phyloP scores from a whole-genome alignment of 2,888 invertebrate genomes.

The Leucophenga maculata region DNA sequence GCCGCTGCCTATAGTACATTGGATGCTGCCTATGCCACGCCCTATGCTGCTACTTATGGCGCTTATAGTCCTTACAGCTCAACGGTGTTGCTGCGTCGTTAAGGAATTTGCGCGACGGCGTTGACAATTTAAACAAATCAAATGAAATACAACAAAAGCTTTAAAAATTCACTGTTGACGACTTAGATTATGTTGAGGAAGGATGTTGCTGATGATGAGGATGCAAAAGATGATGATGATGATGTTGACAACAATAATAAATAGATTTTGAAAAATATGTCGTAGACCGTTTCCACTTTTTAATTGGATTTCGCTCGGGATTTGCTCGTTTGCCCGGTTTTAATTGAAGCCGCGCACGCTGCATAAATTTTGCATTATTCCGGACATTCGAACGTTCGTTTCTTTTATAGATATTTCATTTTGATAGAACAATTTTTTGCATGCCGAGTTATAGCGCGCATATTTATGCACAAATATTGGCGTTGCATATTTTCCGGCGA shows the following conservation, averaged over 20 bases:
- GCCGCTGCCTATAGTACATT: slow-evolving; percentile 34
- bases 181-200: too few relatives aligned
- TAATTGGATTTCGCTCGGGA: slow-evolving; percentile 19
- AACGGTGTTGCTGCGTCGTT: slow-evolving; percentile 46
- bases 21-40: slow-evolving; percentile 59
- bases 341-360: slow-evolving; percentile 9
- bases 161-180: too few relatives aligned
- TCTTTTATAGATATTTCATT: not conserved
- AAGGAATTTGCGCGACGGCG: too few relatives aligned
- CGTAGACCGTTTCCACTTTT: not conserved
- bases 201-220: too few relatives aligned
- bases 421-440: not conserved
- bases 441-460: not conserved
- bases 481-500: slow-evolving; percentile 9
- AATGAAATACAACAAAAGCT: too few relatives aligned
- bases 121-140: too few relatives aligned
- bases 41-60: slow-evolving; percentile 60
- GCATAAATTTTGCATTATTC: not conserved
- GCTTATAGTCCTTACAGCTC: slow-evolving; percentile 54
- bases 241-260: too few relatives aligned
- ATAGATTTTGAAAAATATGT: slow-evolving; percentile 3
- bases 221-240: too few relatives aligned
- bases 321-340: not conserved
- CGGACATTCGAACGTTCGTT: not conserved
- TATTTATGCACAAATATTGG: not conserved